Evolutionary conservation across 2,113 vertebrate species (phyloP), one percentile per base, ranked within the genome.

Genomic region (Aramus guarauna): DNA sequence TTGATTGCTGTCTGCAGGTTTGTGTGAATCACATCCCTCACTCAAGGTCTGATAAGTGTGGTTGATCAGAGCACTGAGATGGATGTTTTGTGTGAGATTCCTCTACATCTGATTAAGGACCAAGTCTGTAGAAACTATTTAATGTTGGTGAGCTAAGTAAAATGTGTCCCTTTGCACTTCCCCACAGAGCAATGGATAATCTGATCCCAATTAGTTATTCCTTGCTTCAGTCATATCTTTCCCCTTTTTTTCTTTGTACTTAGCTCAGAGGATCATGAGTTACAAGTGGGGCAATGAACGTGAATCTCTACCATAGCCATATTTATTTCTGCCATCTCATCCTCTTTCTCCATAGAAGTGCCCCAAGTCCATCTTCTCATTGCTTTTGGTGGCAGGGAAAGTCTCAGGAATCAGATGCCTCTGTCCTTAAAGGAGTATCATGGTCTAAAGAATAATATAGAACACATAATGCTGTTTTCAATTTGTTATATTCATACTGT

Each of bases 161-260:
- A 62, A 11, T 19, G 6, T 56, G 13, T 7, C 6, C 3, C 43
- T 68, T 56, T 74, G 18, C 34, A 8, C 34, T 63, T 26, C 39
- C 9, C 19, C 5, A 1, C 16, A 18, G 18, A 68, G n/a, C 58
- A 87, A 71, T 4, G 7, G 56, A 67, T 50, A 39, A 53, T 63
- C 18, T 63, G 34, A 75, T 91, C 58, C 18, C 9, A 43, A 9
- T 26, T 8, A 10, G 11, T 60, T 93, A 34, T 59, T 89, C 23
- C 7, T 26, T 83, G 7, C 3, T 68, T 76, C 34, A 48, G 34
- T 50, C 13, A 2, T 62, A 12, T 32, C 12, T 78, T 60, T 9
- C 7, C 5, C 3, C 1, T 6, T 36, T 76, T 36, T 39, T 18
- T 2, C 24, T 74, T 66, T 63, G 2, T 41, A 12, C 4, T 0